phyloP scores from a whole-genome alignment of 2,888 invertebrate species.

The Chorisops tibialis region DNA sequence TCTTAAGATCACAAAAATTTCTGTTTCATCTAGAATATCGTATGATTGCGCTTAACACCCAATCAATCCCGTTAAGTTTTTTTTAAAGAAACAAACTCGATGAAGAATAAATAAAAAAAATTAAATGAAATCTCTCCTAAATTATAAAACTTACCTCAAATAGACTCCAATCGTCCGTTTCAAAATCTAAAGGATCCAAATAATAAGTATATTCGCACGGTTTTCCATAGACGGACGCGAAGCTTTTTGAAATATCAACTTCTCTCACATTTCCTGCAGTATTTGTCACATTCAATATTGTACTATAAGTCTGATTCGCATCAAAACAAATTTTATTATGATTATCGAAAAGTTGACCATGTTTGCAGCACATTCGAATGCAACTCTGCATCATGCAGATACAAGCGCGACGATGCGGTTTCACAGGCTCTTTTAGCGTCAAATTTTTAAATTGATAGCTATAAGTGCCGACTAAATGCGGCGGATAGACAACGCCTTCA shows the following conservation, averaged over 20 bases:
- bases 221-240: slow-evolving; percentile 8
- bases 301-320: slow-evolving; percentile 10
- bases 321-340: slow-evolving; percentile 29
- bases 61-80: too few species aligned
- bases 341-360: slow-evolving; percentile 36
- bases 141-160: slow-evolving; percentile 37
- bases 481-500: slow-evolving; percentile 44
- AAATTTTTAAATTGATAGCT: slow-evolving; percentile 35
- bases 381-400: slow-evolving; percentile 48
- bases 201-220: slow-evolving; percentile 40
- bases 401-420: slow-evolving; percentile 46
- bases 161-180: slow-evolving; percentile 39
- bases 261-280: slow-evolving; percentile 32
- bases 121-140: too few species aligned
- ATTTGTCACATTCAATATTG: slow-evolving; percentile 41
- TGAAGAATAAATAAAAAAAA: too few species aligned
- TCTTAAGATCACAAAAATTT: too few species aligned
- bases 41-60: too few species aligned
- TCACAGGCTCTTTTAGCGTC: not conserved
- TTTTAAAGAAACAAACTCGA: too few species aligned
- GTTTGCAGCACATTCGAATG: slow-evolving; percentile 48
- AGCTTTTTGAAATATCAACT: slow-evolving; percentile 35
- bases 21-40: too few species aligned
- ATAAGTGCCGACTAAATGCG: slow-evolving; percentile 41
- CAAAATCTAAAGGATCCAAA: slow-evolving; percentile 36